Base-by-base conservation (phyloP, 2,113 vertebrate genomes). In the Etheostoma spectabile region DNA sequence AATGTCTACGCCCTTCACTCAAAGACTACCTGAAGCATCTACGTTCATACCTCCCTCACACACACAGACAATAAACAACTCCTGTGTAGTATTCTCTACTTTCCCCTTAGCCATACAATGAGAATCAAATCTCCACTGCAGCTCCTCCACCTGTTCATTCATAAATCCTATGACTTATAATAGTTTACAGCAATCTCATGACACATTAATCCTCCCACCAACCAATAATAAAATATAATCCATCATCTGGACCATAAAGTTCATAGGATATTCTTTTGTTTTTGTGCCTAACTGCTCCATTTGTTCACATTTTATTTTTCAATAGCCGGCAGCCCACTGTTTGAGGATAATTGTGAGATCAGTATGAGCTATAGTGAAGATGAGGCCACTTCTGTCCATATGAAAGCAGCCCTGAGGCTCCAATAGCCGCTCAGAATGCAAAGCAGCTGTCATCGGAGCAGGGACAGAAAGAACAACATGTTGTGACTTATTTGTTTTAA, bases 381-480 rank as follows among this genome's bases (percentile, higher is more conserved):
- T 71, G 78, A 86, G 46, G 84, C 78, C 70, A 81, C 88, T 89
- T 83, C 49, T 70, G 87, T 85, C 81, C 51, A 76, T 68, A 65
- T 83, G 82, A 88, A 71, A 80, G 70, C 77, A 83, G 74, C 67
- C 18, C 66, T 15, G 56, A 84, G 67, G 53, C 59, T 88, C 84
- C 71, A 86, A 86, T 77, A 82, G 81, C 75, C 57, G 24, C 75
- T 86, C 82, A 91, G 83, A 88, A 76, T 85, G 82, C 52, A 57
- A 57, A 82, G 85, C 91, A 93, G 90, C 90, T 92, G 91, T 91
- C 69, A 83, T 80, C 64, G 49, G 55, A 70, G 51, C 66, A 59
- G 78, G 77, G 86, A 94, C 80, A 91, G 81, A 88, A 84, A 89
- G 61, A 90, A 92, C 80, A 92, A 93, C 79, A 92, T 55, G 83